A percentile compares a stretch with the other conserved stretches of the same genome.
These are phyloP conservation scores for Ephestia elutella DNA, from an alignment of 1,140 invertebrate species.

Conservation along the genomic window DNA sequence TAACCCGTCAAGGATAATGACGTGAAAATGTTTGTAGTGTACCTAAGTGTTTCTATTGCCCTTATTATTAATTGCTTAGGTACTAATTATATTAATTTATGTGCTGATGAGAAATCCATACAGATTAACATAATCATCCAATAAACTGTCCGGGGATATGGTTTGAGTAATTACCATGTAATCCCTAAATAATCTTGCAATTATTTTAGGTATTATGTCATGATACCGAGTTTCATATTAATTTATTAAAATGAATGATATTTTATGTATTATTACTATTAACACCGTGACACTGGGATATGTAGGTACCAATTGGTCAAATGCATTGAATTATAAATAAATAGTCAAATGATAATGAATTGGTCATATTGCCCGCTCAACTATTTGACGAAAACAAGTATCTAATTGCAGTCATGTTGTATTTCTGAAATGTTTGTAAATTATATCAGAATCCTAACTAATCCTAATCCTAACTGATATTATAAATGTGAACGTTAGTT, in stretches of 20 bases:
- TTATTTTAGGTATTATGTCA: not conserved
- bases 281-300: not conserved
- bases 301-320: not conserved
- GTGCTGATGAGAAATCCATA: not conserved
- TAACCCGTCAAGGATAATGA: not conserved
- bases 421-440: no score
- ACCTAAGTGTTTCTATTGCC: no score
- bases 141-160: not conserved
- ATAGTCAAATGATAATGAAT: no score
- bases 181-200: not conserved
- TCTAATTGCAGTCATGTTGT: no score
- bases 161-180: not conserved
- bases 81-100: not conserved
- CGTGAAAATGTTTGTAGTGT: not conserved
- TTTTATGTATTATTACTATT: not conserved
- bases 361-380: no score
- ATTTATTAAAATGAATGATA: not conserved
- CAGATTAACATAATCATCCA: not conserved
- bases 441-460: no score
- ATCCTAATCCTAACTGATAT: not conserved
- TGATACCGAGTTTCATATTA: not conserved
- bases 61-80: no score
- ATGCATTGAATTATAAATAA: no score
- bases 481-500: no score
- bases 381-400: no score